These are phyloP conservation scores for Schizopygopsis malacanthus DNA, from an alignment of 2,797 vertebrate genomes.

Conservation along the genomic window DNA sequence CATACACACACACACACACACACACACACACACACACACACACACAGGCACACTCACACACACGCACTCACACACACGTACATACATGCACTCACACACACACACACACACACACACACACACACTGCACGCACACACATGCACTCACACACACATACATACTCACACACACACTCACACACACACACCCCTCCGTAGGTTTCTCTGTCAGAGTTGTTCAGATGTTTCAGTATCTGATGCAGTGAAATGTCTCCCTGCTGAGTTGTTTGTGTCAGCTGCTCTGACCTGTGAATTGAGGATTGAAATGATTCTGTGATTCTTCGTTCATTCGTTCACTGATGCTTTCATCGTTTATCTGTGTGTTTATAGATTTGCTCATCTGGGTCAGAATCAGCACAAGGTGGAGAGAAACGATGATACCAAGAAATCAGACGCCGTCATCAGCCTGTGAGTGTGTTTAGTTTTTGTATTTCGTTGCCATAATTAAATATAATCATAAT, in stretches of 20 bases:
- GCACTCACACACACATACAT: background rate
- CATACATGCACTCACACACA: background rate
- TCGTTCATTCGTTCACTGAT: background rate
- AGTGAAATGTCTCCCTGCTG: too few species aligned
- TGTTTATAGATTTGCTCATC: conserved; percentile 86
- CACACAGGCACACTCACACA: background rate
- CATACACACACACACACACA: background rate
- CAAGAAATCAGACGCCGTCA: conserved; percentile 77
- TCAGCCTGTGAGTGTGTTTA: conserved; percentile 86
- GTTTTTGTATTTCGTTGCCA: too few species aligned
- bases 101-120: background rate
- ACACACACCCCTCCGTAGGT: background rate
- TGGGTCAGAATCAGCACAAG: conserved; percentile 90
- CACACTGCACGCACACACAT: background rate
- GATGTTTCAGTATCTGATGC: too few species aligned
- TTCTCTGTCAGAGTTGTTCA: background rate
- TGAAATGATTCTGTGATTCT: background rate
- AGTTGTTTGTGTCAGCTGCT: background rate
- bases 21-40: background rate
- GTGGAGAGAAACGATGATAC: conserved; percentile 82
- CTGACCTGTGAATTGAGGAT: background rate
- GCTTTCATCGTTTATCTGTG: background rate
- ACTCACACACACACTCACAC: background rate
- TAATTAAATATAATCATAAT: too few species aligned
- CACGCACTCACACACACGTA: background rate